Evolutionary conservation across 2,888 invertebrate genomes (phyloP).

Genomic region (Caenorhabditis sinica): DNA sequence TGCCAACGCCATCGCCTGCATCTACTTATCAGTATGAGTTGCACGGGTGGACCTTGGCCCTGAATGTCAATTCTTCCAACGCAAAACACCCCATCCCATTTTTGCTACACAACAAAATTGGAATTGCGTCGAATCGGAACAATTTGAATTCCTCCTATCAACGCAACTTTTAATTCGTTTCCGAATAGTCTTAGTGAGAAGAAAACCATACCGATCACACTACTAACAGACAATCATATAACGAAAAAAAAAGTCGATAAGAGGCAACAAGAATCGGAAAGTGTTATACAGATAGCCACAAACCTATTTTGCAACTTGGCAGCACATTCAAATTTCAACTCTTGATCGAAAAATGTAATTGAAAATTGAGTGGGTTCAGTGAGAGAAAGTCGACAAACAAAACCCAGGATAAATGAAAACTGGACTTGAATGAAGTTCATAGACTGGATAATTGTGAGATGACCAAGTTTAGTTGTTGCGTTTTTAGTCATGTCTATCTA

Average conservation of each 20-base stretch:
- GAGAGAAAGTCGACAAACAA: neutral
- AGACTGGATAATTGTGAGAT: constrained; percentile 32
- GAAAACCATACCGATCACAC: constrained; percentile 27
- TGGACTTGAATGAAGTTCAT: constrained; percentile 19
- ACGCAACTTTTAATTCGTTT: constrained; percentile 24
- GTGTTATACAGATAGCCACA: neutral
- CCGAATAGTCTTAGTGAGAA: constrained; percentile 23
- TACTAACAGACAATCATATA: constrained; percentile 32
- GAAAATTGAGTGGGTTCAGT: neutral
- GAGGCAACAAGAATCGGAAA: neutral
- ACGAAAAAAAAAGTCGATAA: constrained; percentile 21
- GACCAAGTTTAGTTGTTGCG: constrained; percentile 36
- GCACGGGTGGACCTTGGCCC: constrained; percentile 44
- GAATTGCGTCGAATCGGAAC: constrained; percentile 21
- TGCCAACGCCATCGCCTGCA: neutral
- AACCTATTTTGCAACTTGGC: neutral
- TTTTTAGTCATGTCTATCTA: constrained; percentile 47
- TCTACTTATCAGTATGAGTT: constrained; percentile 37
- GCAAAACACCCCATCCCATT: constrained; percentile 1
- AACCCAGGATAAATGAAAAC: neutral
- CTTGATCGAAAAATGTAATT: neutral
- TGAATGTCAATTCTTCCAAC: constrained; percentile 22
- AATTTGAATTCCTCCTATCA: constrained; percentile 8
- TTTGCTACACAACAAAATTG: neutral
- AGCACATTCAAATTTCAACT: neutral